phyloP scores from a whole-genome alignment of 2,888 invertebrate species.

The Yponomeuta cagnagella region DNA sequence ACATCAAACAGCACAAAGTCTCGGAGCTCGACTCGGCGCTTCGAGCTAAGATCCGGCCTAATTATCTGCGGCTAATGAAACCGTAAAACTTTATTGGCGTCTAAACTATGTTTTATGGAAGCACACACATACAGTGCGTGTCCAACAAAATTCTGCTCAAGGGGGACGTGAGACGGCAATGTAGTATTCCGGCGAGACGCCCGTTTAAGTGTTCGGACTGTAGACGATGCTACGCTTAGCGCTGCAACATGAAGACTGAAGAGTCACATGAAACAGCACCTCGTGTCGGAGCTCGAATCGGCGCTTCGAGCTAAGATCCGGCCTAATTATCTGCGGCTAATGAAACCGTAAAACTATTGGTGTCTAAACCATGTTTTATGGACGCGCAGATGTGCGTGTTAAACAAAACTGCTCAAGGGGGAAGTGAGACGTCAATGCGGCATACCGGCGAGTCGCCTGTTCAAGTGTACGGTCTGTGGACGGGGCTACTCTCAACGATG shows the following conservation, averaged over 20 bases:
- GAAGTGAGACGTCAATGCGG: constrained; percentile 33
- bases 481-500: constrained; percentile 64
- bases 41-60: constrained; percentile 48
- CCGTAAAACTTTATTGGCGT: constrained; percentile 20
- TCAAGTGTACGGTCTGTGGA: constrained; percentile 65
- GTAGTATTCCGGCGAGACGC: constrained; percentile 52
- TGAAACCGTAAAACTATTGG: constrained; percentile 36
- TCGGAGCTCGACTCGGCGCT: constrained; percentile 48
- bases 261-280: constrained; percentile 62
- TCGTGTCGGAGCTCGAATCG: constrained; percentile 53
- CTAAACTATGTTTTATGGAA: background rate
- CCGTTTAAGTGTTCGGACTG: constrained; percentile 68
- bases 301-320: constrained; percentile 35
- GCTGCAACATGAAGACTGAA: constrained; percentile 56
- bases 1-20: constrained; percentile 55
- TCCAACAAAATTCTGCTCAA: background rate
- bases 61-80: constrained; percentile 57
- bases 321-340: constrained; percentile 57
- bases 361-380: background rate
- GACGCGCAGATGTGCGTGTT: background rate
- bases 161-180: no score
- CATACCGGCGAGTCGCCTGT: constrained; percentile 69
- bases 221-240: constrained; percentile 61
- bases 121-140: background rate
- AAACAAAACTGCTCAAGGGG: background rate